phyloP scores from a whole-genome alignment of 2,888 invertebrate species.

The Acleris holmiana region DNA sequence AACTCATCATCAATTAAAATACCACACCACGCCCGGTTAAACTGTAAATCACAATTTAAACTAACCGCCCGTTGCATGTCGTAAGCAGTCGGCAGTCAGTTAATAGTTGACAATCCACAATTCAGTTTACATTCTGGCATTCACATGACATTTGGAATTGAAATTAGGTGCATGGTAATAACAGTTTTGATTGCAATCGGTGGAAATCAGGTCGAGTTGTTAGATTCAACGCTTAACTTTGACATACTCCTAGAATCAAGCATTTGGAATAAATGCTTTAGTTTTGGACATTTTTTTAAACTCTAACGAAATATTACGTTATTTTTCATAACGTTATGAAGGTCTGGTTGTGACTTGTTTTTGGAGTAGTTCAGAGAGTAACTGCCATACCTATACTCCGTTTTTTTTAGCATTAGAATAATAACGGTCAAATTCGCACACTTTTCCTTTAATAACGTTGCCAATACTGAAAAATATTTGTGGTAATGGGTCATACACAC shows the following conservation, averaged over 20 bases:
- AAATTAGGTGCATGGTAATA: constrained; percentile 12
- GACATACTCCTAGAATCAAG: constrained; percentile 7
- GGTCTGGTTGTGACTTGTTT: no score
- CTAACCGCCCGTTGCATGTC: constrained; percentile 23
- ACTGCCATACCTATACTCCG: no score
- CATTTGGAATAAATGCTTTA: constrained; percentile 2
- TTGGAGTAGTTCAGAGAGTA: no score
- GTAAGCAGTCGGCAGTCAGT: constrained; percentile 22
- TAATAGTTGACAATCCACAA: constrained; percentile 22
- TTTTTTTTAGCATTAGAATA: no score
- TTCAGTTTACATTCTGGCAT: constrained; percentile 19
- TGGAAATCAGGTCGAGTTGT: constrained; percentile 10
- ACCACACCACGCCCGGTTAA: background rate
- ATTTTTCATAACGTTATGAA: no score
- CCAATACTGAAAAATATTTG: no score
- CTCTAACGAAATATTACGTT: no score
- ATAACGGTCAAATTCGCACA: no score
- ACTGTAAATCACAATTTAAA: constrained; percentile 32
- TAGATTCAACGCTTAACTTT: constrained; percentile 27
- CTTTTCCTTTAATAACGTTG: no score
- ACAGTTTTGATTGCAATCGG: background rate
- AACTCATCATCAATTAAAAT: no score
- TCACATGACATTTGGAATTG: constrained; percentile 4
- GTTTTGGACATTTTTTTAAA: background rate
- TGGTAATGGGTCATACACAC: no score